Evolutionary conservation across 2,113 vertebrate species (phyloP), one percentile per base, ranked within the genome.

Genomic region (Silurus asotus): DNA sequence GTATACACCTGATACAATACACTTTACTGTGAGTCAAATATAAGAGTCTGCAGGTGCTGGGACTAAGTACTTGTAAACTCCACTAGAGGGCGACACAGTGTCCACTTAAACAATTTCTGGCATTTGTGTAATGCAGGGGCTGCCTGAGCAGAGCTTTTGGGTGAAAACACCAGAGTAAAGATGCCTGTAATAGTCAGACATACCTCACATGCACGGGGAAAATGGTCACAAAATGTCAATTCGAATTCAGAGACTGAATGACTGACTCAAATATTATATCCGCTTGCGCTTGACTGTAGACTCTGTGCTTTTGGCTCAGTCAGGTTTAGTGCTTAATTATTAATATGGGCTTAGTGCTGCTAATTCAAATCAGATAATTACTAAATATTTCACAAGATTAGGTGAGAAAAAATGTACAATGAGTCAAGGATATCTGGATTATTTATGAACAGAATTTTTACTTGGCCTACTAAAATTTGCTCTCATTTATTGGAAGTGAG

Each of bases 41-140:
- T 53, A 25, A n/a, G 55, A 20, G 20, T 74, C 45, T 74, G 17
- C 13, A 23, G 11, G 49, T 25, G 51, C 53, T 37, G 56, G n/a
- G 53, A 37, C 14, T 11, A 53, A 5, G 15, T 79, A 3, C 55
- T 59, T 45, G 9, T 80, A 61, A 48, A 48, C 56, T 48, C 58
- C 77, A 61, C 28, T 80, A 80, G 77, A 80, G 28, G 56, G 77
- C 28, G 23, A 80, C 28, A 80, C 48, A 48, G 74, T 25, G 37
- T 19, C 28, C 58, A 20, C 5, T 19, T 61, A 48, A 79, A 59
- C 17, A 1, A 45, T 64, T 20, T 58, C 55, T 74, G 20, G 37
- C 37, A 37, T n/a, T 75, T 80, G 80, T 89, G 65, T 2, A 77
- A 56, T 20, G 77, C 72, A 69, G 37, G 62, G 58, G 77, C 74